Evolutionary conservation across 2,888 invertebrate genomes (phyloP).

Genomic region (Drosophila mercatorum): DNA sequence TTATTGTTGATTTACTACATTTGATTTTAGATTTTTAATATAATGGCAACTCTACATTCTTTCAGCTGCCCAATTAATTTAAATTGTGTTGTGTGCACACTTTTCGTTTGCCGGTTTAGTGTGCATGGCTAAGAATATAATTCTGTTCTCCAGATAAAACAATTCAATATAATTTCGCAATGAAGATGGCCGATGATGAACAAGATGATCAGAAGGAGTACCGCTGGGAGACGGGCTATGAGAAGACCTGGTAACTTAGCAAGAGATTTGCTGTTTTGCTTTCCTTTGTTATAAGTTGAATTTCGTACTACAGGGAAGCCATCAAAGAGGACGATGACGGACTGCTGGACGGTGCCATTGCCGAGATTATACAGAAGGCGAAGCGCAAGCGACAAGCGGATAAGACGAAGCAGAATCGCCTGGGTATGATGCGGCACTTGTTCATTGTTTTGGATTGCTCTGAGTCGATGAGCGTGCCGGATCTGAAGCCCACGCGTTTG

Average conservation of each 20-base stretch:
- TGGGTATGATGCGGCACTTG: constrained; percentile 99
- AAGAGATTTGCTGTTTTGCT: neutral
- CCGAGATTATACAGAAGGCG: constrained; percentile 95
- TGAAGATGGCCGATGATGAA: constrained; percentile 85
- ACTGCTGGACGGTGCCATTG: constrained; percentile 94
- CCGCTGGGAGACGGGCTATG: constrained; percentile 97
- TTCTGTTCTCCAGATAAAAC: neutral
- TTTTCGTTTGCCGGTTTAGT: constrained; percentile 41
- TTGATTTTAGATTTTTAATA: neutral
- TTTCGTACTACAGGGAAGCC: constrained; percentile 89
- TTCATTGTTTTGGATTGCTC: constrained; percentile 97
- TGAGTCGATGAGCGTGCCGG: constrained; percentile 96
- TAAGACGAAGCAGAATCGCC: constrained; percentile 89
- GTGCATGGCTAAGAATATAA: neutral
- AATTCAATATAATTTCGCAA: neutral
- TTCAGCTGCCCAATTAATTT: constrained; percentile 10
- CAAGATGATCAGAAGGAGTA: constrained; percentile 95
- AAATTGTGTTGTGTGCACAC: constrained; percentile 45
- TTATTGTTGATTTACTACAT: neutral
- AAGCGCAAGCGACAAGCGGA: constrained; percentile 91
- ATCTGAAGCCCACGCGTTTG: constrained; percentile 96
- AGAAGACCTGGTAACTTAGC: constrained; percentile 92
- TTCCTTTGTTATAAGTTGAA: neutral
- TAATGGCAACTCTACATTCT: constrained; percentile 37
- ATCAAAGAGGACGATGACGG: constrained; percentile 98